Conservation (phyloP, 2,888 invertebrate species). For the Rhagophthalmus giganteus region DNA sequence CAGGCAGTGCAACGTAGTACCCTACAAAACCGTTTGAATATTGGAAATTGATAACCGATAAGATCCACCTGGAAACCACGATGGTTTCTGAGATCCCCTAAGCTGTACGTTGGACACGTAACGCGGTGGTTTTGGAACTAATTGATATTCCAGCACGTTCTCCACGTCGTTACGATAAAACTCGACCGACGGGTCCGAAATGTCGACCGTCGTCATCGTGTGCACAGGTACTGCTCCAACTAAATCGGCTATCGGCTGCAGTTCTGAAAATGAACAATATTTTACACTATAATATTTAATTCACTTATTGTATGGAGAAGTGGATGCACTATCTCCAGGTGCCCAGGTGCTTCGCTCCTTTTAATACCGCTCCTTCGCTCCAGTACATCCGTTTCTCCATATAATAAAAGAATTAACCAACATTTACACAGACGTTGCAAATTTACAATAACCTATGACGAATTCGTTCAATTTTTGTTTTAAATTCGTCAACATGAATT, state of each 20-base stretch:
- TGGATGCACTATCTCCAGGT: no score
- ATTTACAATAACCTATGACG: constrained; percentile 30
- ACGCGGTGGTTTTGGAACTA: constrained; percentile 46
- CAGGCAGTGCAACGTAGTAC: constrained; percentile 49
- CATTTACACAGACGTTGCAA: no score
- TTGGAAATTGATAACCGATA: no score
- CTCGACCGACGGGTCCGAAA: constrained; percentile 26
- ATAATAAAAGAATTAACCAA: no score
- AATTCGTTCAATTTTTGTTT: no score
- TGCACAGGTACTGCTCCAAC: constrained; percentile 26
- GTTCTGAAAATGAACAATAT: constrained; percentile 27
- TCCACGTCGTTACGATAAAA: constrained; percentile 35
- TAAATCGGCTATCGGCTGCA: constrained; percentile 39
- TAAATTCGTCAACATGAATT: no score
- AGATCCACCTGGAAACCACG: constrained; percentile 52
- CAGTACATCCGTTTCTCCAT: no score
- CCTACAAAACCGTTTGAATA: no score
- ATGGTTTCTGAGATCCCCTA: constrained; percentile 47
- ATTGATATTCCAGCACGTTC: constrained; percentile 48
- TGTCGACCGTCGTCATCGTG: constrained; percentile 28
- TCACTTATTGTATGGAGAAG: no score
- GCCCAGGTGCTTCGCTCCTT: no score
- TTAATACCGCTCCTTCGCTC: no score
- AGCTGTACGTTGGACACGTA: constrained; percentile 49
- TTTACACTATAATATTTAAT: no score